A percentile compares a stretch with the other conserved stretches of the same genome.
These are phyloP conservation scores for Agrotis puta DNA, from an alignment of 2,888 invertebrate species.

Conservation along the genomic window DNA sequence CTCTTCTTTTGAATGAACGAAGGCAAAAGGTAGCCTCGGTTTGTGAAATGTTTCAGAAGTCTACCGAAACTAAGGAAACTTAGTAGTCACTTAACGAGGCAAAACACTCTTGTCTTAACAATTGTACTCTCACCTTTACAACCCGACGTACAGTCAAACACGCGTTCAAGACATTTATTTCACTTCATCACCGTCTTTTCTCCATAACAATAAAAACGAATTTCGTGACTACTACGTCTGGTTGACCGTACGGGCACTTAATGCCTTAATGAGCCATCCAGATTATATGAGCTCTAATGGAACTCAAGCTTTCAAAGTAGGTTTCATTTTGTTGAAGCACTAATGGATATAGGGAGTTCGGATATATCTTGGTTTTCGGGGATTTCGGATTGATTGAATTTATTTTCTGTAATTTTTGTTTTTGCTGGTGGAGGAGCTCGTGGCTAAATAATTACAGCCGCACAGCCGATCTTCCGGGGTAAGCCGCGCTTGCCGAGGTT, in stretches of 20 bases:
- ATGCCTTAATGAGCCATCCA: constrained; percentile 64
- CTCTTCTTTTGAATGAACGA: neutral
- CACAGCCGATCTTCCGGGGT: too few relatives aligned
- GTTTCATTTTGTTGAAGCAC: constrained; percentile 36
- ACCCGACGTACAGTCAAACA: constrained; percentile 31
- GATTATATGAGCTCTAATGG: constrained; percentile 56
- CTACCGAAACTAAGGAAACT: neutral
- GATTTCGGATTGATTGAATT: constrained; percentile 1
- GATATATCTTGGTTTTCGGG: neutral
- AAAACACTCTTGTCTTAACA: constrained; percentile 65
- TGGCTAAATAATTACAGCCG: too few relatives aligned
- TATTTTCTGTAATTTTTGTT: neutral
- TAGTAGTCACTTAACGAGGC: constrained; percentile 62
- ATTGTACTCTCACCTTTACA: constrained; percentile 59
- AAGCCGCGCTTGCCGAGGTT: too few relatives aligned
- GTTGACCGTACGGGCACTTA: constrained; percentile 52
- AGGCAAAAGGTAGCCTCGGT: neutral
- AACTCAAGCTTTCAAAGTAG: constrained; percentile 46
- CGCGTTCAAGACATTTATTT: neutral
- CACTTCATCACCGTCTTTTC: neutral
- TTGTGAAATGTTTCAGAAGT: constrained; percentile 8
- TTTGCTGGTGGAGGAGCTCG: too few relatives aligned
- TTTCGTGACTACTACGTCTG: constrained; percentile 1
- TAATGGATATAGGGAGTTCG: constrained; percentile 23
- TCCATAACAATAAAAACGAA: neutral